These are phyloP conservation scores for Caenorhabditis sulstoni DNA, from an alignment of 2,888 invertebrate genomes.

Conservation along the genomic window DNA sequence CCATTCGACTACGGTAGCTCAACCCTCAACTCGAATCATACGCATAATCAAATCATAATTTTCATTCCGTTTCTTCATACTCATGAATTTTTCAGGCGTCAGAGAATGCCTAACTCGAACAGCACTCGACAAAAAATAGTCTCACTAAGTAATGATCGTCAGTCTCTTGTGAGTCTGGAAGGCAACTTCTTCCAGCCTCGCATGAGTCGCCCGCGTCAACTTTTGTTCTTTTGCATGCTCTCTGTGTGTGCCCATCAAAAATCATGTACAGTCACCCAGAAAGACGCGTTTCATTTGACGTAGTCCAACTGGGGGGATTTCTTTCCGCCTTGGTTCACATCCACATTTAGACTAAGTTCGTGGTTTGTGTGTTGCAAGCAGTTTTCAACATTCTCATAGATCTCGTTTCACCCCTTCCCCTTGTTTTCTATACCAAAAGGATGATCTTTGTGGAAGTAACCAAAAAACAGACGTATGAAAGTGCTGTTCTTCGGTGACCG, in stretches of 20 bases:
- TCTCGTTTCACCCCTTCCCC: neutral
- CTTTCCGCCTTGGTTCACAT: constrained; percentile 23
- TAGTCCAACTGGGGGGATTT: constrained; percentile 7
- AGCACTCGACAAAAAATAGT: neutral
- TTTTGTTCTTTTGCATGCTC: neutral
- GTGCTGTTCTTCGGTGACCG: constrained; percentile 41
- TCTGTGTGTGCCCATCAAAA: constrained; percentile 5
- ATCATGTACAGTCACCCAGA: constrained; percentile 12
- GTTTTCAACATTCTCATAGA: constrained; percentile 3
- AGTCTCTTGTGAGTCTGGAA: constrained; percentile 1
- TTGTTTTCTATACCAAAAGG: neutral
- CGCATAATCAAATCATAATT: constrained; percentile 1
- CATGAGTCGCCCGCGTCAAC: no score
- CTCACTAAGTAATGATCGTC: neutral
- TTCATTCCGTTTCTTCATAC: neutral
- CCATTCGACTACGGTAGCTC: no score
- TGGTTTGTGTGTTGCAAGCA: constrained; percentile 39
- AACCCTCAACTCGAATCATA: no score
- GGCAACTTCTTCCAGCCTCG: neutral
- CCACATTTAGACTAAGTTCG: constrained; percentile 28
- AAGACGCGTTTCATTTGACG: constrained; percentile 43
- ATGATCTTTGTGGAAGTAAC: constrained; percentile 27
- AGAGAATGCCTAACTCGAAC: neutral
- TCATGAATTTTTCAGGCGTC: constrained; percentile 19
- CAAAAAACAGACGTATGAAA: constrained; percentile 31